Evolutionary conservation across 35 echinoderm and acorn worm genomes (phyloP).

Genomic region (Acanthaster planci): DNA sequence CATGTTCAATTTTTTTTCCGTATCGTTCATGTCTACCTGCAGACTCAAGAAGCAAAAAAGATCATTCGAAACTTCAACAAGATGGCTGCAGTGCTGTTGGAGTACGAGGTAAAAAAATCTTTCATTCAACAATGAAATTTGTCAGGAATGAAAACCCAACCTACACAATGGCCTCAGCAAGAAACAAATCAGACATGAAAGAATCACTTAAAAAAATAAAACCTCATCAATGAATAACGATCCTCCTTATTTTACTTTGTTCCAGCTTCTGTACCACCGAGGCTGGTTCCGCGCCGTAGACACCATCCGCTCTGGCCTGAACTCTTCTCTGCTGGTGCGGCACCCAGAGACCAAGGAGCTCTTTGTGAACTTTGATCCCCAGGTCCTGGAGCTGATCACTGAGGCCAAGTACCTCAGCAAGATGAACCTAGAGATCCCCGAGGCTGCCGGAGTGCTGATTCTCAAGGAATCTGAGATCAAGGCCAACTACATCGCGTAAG

Average conservation of each 20-base stretch:
- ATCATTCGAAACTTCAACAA: slow-evolving; percentile 98
- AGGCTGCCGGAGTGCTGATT: slow-evolving; percentile 72
- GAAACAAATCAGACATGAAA: background rate
- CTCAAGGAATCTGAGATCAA: slow-evolving; percentile 87
- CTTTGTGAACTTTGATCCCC: slow-evolving; percentile 99
- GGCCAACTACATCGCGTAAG: slow-evolving; percentile 84
- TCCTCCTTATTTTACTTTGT: background rate
- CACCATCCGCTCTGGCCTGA: slow-evolving; percentile 85
- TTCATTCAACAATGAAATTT: background rate
- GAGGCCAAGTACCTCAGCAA: slow-evolving; percentile 96
- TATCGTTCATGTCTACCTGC: background rate
- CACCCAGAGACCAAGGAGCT: slow-evolving; percentile 98
- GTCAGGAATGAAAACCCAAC: background rate
- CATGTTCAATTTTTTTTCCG: no score
- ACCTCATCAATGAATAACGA: no score
- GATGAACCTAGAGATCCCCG: slow-evolving; percentile 90
- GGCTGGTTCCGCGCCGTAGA: slow-evolving; percentile 94
- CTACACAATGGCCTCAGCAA: no score
- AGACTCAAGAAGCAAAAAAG: slow-evolving; percentile 94
- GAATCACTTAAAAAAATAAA: background rate
- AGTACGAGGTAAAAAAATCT: slow-evolving; percentile 79
- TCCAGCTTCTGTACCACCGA: slow-evolving; percentile 78
- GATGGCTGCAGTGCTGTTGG: slow-evolving; percentile 95
- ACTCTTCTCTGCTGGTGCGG: slow-evolving; percentile 87
- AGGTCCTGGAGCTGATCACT: slow-evolving; percentile 95